Evolutionary conservation across 2,888 invertebrate genomes (phyloP), one percentile per base, ranked within the genome.

Genomic region (Esperia sulphurella): DNA sequence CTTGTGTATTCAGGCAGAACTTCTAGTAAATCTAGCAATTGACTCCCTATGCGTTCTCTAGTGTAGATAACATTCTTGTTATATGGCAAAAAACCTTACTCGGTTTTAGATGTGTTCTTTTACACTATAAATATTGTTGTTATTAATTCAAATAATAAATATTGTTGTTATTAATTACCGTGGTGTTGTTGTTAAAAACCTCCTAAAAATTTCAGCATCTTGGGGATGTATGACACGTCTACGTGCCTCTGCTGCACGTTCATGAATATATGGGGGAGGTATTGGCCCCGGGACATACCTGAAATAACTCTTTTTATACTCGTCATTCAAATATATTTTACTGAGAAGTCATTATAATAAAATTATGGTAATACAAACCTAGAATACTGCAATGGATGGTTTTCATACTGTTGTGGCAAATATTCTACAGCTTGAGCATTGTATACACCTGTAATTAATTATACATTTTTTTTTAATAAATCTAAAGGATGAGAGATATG

Each of bases 191-290:
- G 6, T 10, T n/a, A 84, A 58, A 28, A 71, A 71, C 33, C 59
- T 70, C 72, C 75, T 74, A 14, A 79, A 60, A 55, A 87, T 83
- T 48, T 77, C 79, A 35, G 76, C 58, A 45, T 87, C 87, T 70
- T 87, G 87, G 1, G 81, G 84, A 58, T 87, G 87, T 10, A 69
- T 61, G 58, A 68, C 71, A 37, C 57, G 64, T 41, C 59, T 66
- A 28, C 57, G 59, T 13, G 56, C 40, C 39, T 78, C 71, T 0
- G 54, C 52, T 28, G 71, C 71, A 35, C 71, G 76, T 47, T 58
- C 62, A 51, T 79, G 71, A 44, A 63, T 44, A 48, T 68, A 70
- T 0, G 65, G 43, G 42, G 63, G 46, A 7, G 59, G 50, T 28
- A 56, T 45, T 3, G 57, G 41, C 29, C 59, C 58, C 29, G 63